Percentiles rank a stretch among this genome's conserved stretches.
phyloP scores from a whole-genome alignment of 2,888 invertebrate species.

The Plagodis pulveraria region DNA sequence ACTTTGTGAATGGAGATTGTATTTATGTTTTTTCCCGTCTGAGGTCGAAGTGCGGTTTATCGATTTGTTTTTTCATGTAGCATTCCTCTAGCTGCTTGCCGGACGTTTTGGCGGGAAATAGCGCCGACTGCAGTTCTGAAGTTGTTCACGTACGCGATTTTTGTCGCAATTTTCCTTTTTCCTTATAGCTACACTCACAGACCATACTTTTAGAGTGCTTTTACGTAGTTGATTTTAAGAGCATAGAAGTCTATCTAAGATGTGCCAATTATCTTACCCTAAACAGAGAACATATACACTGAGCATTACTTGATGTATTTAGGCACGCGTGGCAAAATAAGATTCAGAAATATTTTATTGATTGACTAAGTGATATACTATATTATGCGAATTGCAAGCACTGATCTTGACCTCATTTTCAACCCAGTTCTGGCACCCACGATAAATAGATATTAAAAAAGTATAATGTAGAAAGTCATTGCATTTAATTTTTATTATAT shows the following conservation, averaged over 20 bases:
- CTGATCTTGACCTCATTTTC: no score
- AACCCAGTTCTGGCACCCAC: no score
- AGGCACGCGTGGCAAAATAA: no score
- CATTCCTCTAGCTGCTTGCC: slow-evolving; percentile 42
- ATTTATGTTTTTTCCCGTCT: slow-evolving; percentile 55
- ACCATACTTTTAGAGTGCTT: neutral
- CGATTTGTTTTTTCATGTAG: slow-evolving; percentile 59
- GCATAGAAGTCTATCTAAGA: neutral
- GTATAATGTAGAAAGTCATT: no score
- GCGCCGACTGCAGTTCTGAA: slow-evolving; percentile 38
- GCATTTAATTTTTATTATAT: no score
- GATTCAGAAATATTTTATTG: no score
- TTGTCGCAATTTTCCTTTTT: slow-evolving; percentile 8
- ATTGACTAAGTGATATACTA: no score
- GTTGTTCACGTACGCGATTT: slow-evolving; percentile 36
- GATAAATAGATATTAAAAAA: no score
- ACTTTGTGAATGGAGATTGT: slow-evolving; percentile 69
- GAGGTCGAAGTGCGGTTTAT: slow-evolving; percentile 60
- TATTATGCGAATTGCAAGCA: no score
- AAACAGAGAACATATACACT: no score
- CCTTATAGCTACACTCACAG: neutral
- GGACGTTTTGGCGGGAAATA: slow-evolving; percentile 48
- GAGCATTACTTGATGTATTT: no score
- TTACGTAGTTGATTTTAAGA: neutral
- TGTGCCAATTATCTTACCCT: no score